Evolutionary conservation across 2,113 vertebrate species (phyloP).

Genomic region (Plotosus lineatus): DNA sequence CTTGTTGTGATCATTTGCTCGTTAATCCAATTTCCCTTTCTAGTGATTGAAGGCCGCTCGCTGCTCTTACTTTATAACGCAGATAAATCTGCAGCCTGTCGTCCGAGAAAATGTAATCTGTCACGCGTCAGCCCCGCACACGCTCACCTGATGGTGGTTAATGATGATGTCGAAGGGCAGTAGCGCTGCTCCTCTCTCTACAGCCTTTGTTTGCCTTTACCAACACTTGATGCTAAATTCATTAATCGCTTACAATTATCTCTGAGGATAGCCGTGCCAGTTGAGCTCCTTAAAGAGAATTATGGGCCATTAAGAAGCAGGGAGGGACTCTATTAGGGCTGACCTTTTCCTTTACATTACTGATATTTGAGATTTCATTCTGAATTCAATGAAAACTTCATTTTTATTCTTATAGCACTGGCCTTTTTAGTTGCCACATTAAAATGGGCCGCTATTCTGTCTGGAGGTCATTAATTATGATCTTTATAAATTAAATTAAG

Average conservation of each 20-base stretch:
- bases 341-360: slow-evolving; percentile 80
- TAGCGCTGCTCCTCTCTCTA: slow-evolving; percentile 61
- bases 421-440: slow-evolving; percentile 64
- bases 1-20: slow-evolving; percentile 68
- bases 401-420: slow-evolving; percentile 70
- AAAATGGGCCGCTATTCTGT: slow-evolving; percentile 69
- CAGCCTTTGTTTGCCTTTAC: slow-evolving; percentile 74
- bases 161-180: slow-evolving; percentile 72
- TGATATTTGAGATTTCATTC: slow-evolving; percentile 81
- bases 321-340: slow-evolving; percentile 74
- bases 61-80: slow-evolving; percentile 74
- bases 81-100: slow-evolving; percentile 73
- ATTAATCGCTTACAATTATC: slow-evolving; percentile 74
- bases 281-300: slow-evolving; percentile 67
- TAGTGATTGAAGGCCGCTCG: slow-evolving; percentile 74
- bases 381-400: slow-evolving; percentile 75
- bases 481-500: slow-evolving; percentile 79
- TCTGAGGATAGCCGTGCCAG: slow-evolving; percentile 47
- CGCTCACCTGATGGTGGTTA: slow-evolving; percentile 69
- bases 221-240: slow-evolving; percentile 74
- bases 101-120: slow-evolving; percentile 76
- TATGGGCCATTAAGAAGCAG: slow-evolving; percentile 71
- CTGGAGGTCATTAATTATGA: slow-evolving; percentile 77
- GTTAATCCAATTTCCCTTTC: slow-evolving; percentile 75
- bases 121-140: slow-evolving; percentile 66